phyloP scores from a whole-genome alignment of 1,140 invertebrate genomes.

The Daktulosphaira vitifoliae region DNA sequence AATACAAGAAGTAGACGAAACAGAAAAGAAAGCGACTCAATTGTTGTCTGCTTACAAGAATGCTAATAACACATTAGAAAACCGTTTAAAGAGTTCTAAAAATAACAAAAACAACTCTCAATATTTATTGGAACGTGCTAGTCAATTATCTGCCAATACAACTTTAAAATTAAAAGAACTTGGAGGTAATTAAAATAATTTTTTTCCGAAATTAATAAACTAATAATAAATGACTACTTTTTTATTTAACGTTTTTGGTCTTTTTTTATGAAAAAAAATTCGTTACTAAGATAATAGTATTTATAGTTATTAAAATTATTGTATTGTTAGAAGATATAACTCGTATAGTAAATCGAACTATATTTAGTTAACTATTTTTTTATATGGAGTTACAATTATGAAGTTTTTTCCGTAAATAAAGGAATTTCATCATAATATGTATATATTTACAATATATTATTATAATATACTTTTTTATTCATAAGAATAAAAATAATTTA shows the following conservation, averaged over 20 bases:
- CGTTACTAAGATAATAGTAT: not conserved
- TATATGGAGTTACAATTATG: not conserved
- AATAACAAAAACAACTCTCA: constrained; percentile 63
- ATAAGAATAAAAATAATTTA: not conserved
- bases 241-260: not conserved
- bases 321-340: no score
- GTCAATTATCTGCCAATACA: constrained; percentile 64
- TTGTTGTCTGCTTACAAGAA: constrained; percentile 52
- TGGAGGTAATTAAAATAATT: constrained; percentile 45
- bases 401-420: not conserved
- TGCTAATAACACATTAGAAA: constrained; percentile 51
- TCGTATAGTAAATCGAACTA: no score
- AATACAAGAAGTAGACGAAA: constrained; percentile 49
- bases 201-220: not conserved
- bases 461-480: not conserved
- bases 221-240: not conserved
- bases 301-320: not conserved
- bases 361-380: not conserved
- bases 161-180: constrained; percentile 64
- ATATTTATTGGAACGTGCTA: constrained; percentile 60
- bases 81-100: constrained; percentile 54
- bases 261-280: not conserved
- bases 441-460: not conserved
- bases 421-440: not conserved
- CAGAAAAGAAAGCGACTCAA: constrained; percentile 47